Base-by-base conservation (phyloP, 2,888 invertebrate genomes). In the Hirtodrosophila confusa region DNA sequence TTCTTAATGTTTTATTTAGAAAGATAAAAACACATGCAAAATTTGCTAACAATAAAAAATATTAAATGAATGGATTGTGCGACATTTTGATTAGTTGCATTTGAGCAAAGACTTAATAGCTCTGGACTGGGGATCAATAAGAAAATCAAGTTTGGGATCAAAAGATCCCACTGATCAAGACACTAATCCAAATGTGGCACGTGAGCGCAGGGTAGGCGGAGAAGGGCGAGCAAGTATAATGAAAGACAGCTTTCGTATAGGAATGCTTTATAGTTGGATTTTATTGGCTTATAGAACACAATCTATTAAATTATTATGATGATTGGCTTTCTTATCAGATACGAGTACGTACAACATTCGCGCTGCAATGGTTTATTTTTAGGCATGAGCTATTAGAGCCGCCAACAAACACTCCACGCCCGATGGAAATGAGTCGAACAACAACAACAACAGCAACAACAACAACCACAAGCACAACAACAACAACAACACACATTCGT, bases 231-330 rank as follows among this genome's bases (percentile, higher is more conserved):
- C n/a, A n/a, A n/a, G n/a, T n/a, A n/a, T n/a, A n/a, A n/a, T n/a
- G n/a, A n/a, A n/a, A n/a, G n/a, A n/a, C n/a, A n/a, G 36, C 29
- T 61, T 41, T 41, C 10, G 47, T 44, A 47, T 33, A 48, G 39
- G 35, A 45, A 68, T 72, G 27, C 27, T 27, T 5, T 27, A 27
- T 27, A 49, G 49, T 50, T 48, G 61, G 69, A 43, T 71, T 80
- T 77, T 74, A 79, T 78, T 65, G 75, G 78, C 56, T 69, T 80
- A 84, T 86, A 63, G 71, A 62, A 53, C 78, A 61, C 82, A 82
- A 82, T 82, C 82, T 86, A 80, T 84, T 74, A 78, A 71, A 78
- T 84, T 84, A 86, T 82, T 84, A 84, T 76, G 58, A 75, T 75
- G 84, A 82, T 82, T 86, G 78, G 37, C 66, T 73, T 65, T 69